These are phyloP conservation scores for Bedellia somnulentella DNA, from an alignment of 2,888 invertebrate genomes.

Conservation along the genomic window DNA sequence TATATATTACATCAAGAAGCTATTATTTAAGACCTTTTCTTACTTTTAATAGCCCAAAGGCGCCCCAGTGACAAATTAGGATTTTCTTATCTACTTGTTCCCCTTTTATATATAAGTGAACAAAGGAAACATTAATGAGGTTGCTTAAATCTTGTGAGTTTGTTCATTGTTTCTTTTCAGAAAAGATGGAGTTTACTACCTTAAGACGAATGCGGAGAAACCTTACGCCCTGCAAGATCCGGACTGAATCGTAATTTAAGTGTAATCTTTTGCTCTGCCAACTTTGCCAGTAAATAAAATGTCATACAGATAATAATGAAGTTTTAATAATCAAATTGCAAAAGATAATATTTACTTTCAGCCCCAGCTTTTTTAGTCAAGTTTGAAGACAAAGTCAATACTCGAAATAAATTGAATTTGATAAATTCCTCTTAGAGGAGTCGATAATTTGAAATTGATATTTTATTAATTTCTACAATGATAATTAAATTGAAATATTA, in stretches of 20 bases:
- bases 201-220: slow-evolving; percentile 49
- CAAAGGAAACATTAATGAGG: slow-evolving; percentile 25
- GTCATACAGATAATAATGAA: slow-evolving; percentile 25
- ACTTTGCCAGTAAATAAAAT: slow-evolving; percentile 35
- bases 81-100: no score
- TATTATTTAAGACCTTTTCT: neutral
- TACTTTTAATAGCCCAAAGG: no score
- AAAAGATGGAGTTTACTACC: slow-evolving; percentile 59
- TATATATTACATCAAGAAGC: neutral
- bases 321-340: no score
- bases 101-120: slow-evolving; percentile 28
- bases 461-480: no score
- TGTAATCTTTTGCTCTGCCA: slow-evolving; percentile 26
- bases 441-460: no score
- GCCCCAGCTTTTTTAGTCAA: no score
- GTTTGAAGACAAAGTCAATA: no score
- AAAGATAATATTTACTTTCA: no score
- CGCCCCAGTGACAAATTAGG: no score
- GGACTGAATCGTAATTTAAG: slow-evolving; percentile 23
- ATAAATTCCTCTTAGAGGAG: no score
- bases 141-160: slow-evolving; percentile 30
- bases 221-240: slow-evolving; percentile 50
- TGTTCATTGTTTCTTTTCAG: slow-evolving; percentile 40
- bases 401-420: no score
- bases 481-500: no score